These are phyloP conservation scores for Drosophila truncata DNA, from an alignment of 1,140 invertebrate species.

Conservation along the genomic window DNA sequence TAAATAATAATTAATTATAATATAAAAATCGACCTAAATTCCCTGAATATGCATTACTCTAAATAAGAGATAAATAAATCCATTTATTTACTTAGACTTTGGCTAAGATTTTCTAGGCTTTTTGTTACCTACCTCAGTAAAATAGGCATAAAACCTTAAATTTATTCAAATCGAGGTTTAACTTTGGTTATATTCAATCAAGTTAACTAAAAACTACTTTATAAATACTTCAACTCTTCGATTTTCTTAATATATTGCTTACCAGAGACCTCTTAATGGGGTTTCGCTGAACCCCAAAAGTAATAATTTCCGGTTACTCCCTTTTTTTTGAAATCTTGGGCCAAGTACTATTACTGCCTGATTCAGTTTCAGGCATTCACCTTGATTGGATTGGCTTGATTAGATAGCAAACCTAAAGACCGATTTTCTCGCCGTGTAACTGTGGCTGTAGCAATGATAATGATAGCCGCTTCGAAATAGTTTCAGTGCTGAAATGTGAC, in stretches of 20 bases:
- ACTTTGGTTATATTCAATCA: no score
- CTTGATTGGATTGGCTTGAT: neutral
- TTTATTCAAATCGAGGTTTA: no score
- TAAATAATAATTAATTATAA: neutral
- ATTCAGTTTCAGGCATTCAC: neutral
- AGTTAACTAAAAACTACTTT: no score
- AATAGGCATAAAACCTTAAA: no score
- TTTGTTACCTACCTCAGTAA: no score
- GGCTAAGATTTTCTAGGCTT: neutral
- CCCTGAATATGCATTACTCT: no score
- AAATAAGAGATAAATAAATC: no score
- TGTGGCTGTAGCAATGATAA: no score
- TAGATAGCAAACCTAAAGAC: slow-evolving; percentile 7
- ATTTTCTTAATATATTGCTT: no score
- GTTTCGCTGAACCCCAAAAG: neutral
- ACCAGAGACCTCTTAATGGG: no score
- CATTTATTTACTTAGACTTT: neutral
- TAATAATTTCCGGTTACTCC: neutral
- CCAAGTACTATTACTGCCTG: neutral
- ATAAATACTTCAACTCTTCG: no score
- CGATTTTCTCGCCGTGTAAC: slow-evolving; percentile 32
- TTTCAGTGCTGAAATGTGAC: neutral
- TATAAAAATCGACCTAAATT: neutral
- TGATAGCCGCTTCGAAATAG: neutral
- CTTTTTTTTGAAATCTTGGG: neutral